Evolutionary conservation across 30 jellyfish, hydroid and myxozoan genomes (phyloP).

Genomic region (Mastigias papua): DNA sequence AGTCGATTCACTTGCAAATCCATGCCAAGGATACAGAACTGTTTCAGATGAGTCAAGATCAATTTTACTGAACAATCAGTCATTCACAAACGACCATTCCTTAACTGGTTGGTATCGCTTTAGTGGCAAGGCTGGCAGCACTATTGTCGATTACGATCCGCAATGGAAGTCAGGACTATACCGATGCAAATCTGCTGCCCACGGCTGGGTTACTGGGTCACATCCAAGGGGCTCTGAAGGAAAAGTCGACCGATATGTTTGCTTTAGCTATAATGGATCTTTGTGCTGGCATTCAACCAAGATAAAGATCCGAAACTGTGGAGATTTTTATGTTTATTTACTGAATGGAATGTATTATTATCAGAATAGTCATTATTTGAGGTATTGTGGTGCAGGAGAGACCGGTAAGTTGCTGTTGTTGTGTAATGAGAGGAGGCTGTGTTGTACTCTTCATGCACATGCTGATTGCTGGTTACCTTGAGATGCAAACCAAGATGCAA

Average conservation of each 20-base stretch:
- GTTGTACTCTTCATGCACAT: neutral
- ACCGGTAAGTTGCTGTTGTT: neutral
- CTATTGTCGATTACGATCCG: neutral
- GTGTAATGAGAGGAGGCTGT: neutral
- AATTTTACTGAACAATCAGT: neutral
- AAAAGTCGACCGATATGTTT: neutral
- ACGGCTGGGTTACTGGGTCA: neutral
- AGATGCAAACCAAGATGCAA: too few relatives aligned
- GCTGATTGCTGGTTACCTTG: neutral
- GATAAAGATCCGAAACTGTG: constrained; percentile 1
- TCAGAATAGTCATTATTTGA: neutral
- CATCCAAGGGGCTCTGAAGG: constrained; percentile 21
- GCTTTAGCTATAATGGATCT: constrained; percentile 2
- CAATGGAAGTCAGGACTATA: neutral
- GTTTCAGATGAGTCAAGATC: neutral
- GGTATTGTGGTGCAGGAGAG: constrained; percentile 16
- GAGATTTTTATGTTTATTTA: neutral
- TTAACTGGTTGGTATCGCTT: constrained; percentile 22
- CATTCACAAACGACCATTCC: neutral
- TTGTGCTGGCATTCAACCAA: neutral
- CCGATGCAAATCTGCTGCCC: neutral
- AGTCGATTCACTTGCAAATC: neutral
- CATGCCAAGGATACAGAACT: neutral
- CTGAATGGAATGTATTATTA: neutral
- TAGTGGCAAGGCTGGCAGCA: constrained; percentile 3